phyloP scores from a whole-genome alignment of 2,113 vertebrate species.

The Coregonus clupeaformis region DNA sequence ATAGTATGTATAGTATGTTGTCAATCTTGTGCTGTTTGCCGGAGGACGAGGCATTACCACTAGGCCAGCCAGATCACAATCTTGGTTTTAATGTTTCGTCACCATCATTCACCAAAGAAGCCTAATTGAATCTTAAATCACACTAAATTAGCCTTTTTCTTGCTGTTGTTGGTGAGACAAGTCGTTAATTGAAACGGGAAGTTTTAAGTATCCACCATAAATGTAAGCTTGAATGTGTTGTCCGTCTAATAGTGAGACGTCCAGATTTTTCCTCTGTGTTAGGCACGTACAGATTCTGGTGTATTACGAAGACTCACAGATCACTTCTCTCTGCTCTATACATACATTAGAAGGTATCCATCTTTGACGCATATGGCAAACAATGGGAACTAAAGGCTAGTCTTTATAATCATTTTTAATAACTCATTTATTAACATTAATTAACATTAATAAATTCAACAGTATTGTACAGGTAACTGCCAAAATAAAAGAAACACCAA shows the following conservation, averaged over 20 bases:
- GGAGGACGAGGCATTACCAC: not conserved
- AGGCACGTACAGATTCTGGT: no score
- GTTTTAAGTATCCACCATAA: no score
- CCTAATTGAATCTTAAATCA: not conserved
- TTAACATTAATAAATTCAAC: not conserved
- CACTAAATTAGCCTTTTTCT: not conserved
- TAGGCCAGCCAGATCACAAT: no score
- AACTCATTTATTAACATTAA: not conserved
- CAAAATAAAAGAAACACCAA: no score
- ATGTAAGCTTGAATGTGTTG: no score
- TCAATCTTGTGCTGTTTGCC: not conserved
- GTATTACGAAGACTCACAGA: not conserved
- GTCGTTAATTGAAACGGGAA: not conserved
- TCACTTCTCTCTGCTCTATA: not conserved
- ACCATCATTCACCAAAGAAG: not conserved
- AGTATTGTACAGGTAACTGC: no score
- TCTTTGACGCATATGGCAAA: slow-evolving; percentile 44
- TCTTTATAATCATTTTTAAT: not conserved
- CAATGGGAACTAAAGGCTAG: not conserved
- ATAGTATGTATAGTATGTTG: not conserved
- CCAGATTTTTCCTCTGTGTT: no score
- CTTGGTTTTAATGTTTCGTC: no score
- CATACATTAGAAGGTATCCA: slow-evolving; percentile 9
- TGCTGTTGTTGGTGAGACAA: not conserved
- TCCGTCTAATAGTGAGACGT: no score